Evolutionary conservation across 2,888 invertebrate species (phyloP).

Genomic region (Volucella inanis): DNA sequence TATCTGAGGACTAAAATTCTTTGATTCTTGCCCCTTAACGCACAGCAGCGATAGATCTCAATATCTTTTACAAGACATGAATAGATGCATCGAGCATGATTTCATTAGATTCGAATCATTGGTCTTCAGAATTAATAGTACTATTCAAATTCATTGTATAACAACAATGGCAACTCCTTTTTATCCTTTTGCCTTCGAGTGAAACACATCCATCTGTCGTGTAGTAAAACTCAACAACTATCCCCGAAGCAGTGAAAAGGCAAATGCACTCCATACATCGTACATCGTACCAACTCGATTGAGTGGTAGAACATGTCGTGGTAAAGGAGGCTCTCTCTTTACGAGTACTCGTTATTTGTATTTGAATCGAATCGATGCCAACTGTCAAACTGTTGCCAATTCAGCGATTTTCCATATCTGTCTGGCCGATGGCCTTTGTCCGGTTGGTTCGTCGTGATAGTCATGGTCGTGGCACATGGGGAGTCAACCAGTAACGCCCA

Average conservation of each 20-base stretch:
- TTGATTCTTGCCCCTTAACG: too few relatives aligned
- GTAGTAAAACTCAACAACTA: constrained; percentile 64
- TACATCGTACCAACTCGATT: constrained; percentile 41
- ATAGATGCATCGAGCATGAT: too few relatives aligned
- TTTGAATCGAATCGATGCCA: constrained; percentile 52
- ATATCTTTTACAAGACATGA: too few relatives aligned
- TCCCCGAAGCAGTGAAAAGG: constrained; percentile 46
- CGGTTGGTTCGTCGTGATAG: not conserved
- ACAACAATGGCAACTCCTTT: constrained; percentile 23
- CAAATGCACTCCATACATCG: too few relatives aligned
- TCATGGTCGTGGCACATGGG: constrained; percentile 34
- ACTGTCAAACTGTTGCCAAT: constrained; percentile 73
- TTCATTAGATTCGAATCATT: too few relatives aligned
- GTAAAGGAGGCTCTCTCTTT: constrained; percentile 51
- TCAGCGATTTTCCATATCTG: constrained; percentile 55
- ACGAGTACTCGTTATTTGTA: constrained; percentile 10
- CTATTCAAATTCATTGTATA: not conserved
- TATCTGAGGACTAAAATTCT: too few relatives aligned
- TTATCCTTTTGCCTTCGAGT: constrained; percentile 40
- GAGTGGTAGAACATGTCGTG: constrained; percentile 30
- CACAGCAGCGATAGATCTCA: too few relatives aligned
- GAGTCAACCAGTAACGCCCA: constrained; percentile 67
- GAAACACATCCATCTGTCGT: constrained; percentile 61
- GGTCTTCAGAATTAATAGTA: too few relatives aligned
- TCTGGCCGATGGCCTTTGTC: constrained; percentile 67